phyloP scores from a whole-genome alignment of 2,113 vertebrate genomes.

The Phalacrocorax brasilianus region DNA sequence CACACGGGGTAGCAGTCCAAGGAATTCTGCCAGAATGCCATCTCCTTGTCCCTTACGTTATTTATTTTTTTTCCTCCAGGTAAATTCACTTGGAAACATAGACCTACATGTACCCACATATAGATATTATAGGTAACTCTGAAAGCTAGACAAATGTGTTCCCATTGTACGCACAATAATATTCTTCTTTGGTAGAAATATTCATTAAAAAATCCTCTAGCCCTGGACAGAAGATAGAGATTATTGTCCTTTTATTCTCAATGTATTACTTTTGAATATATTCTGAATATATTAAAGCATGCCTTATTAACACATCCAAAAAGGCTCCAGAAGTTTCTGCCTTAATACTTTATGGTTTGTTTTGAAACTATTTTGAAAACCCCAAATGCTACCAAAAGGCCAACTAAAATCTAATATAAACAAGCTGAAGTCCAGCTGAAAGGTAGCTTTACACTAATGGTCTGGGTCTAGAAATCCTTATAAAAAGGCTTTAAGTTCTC shows the following conservation, averaged over 20 bases:
- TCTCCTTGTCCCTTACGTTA: not conserved
- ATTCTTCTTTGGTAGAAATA: not conserved
- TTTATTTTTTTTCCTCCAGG: not conserved
- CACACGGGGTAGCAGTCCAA: rapidly evolving
- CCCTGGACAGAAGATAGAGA: not conserved
- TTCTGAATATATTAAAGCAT: not conserved
- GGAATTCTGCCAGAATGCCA: not conserved
- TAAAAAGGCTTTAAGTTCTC: not conserved
- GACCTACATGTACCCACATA: not conserved
- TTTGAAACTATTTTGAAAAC: conserved; percentile 4
- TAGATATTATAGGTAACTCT: not conserved
- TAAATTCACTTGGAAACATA: not conserved
- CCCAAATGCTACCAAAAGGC: not conserved
- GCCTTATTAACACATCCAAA: not conserved
- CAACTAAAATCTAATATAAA: conserved; percentile 7
- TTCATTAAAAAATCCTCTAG: not conserved
- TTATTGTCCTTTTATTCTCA: not conserved
- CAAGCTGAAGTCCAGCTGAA: conserved; percentile 21
- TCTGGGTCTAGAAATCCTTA: not conserved
- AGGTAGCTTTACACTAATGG: conserved; percentile 24
- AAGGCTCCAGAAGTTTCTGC: not conserved
- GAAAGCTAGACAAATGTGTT: not conserved
- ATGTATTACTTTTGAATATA: not conserved
- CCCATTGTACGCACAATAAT: not conserved
- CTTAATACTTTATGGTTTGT: not conserved